Conservation (phyloP, 2,888 invertebrate genomes). For the Drosophila mimica region DNA sequence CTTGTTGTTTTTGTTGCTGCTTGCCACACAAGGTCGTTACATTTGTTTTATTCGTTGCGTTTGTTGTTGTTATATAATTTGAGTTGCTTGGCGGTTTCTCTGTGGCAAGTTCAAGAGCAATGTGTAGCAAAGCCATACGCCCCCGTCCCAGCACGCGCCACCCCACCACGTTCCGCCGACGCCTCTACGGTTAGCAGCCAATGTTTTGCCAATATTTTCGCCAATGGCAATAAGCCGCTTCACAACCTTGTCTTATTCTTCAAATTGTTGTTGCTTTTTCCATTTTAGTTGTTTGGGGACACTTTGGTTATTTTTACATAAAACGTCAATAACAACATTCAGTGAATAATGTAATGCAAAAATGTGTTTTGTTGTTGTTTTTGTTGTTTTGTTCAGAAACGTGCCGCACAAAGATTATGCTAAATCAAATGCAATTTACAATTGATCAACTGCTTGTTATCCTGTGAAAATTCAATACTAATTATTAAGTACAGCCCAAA, state of each 20-base stretch:
- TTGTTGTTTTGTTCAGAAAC: conserved; percentile 16
- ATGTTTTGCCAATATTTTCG: conserved; percentile 79
- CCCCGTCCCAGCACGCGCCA: background rate
- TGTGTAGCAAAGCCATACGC: conserved; percentile 31
- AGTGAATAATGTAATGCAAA: conserved; percentile 39
- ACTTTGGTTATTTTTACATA: conserved; percentile 58
- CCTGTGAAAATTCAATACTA: background rate
- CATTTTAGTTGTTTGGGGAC: conserved; percentile 9
- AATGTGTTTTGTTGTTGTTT: conserved; percentile 18
- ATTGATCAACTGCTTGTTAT: conserved; percentile 5
- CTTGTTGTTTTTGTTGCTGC: conserved; percentile 37
- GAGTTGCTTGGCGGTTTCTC: conserved; percentile 65
- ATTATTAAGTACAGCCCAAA: background rate
- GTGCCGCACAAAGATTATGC: background rate
- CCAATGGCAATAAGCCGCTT: conserved; percentile 64
- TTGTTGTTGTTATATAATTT: conserved; percentile 69
- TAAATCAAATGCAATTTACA: background rate
- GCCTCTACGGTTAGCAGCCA: conserved; percentile 52
- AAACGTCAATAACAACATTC: conserved; percentile 30
- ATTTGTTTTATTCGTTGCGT: conserved; percentile 70
- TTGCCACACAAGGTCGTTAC: conserved; percentile 70
- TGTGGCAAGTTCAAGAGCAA: conserved; percentile 78
- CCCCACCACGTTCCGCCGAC: background rate
- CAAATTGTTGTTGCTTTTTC: conserved; percentile 16
- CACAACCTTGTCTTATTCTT: conserved; percentile 23